Evolutionary conservation across 2,113 vertebrate genomes (phyloP).

Genomic region (Coryphaenoides rupestris): DNA sequence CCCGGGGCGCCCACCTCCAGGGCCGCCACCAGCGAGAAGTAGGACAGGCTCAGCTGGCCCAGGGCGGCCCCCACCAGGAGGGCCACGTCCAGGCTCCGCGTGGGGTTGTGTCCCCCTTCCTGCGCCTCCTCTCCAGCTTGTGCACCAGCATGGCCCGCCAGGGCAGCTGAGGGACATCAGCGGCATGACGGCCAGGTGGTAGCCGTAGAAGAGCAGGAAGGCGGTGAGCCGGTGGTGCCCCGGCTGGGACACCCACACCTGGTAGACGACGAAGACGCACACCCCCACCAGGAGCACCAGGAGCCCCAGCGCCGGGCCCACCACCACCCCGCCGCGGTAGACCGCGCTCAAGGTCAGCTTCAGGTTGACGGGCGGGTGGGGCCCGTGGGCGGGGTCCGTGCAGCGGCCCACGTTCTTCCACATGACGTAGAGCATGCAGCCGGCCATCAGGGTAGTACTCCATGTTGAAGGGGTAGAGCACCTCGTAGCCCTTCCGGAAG

Average conservation of each 20-base stretch:
- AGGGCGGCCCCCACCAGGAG: conserved; percentile 79
- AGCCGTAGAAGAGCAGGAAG: conserved; percentile 81
- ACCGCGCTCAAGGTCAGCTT: conserved; percentile 66
- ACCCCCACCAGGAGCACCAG: conserved; percentile 63
- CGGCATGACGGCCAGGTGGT: conserved; percentile 74
- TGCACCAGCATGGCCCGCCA: conserved; percentile 75
- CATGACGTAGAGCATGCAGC: conserved; percentile 85
- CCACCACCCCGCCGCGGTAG: conserved; percentile 37
- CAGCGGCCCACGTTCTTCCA: conserved; percentile 87
- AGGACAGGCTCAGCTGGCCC: conserved; percentile 79
- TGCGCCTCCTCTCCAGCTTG: conserved; percentile 68
- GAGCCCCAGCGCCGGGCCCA: conserved; percentile 73
- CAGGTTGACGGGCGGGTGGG: conserved; percentile 12
- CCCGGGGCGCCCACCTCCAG: conserved; percentile 59
- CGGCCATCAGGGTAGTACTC: conserved; percentile 86
- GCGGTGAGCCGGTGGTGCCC: conserved; percentile 34
- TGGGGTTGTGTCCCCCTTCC: conserved; percentile 79
- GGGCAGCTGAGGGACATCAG: conserved; percentile 74
- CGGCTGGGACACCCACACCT: conserved; percentile 70
- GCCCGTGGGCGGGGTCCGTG: neutral
- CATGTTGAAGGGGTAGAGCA: conserved; percentile 87
- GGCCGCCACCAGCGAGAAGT: conserved; percentile 87
- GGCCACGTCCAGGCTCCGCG: conserved; percentile 81
- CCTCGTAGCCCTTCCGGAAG: conserved; percentile 82
- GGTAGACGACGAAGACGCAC: conserved; percentile 80